phyloP scores from a whole-genome alignment of 2,888 invertebrate genomes.

The Melolontha melolontha region DNA sequence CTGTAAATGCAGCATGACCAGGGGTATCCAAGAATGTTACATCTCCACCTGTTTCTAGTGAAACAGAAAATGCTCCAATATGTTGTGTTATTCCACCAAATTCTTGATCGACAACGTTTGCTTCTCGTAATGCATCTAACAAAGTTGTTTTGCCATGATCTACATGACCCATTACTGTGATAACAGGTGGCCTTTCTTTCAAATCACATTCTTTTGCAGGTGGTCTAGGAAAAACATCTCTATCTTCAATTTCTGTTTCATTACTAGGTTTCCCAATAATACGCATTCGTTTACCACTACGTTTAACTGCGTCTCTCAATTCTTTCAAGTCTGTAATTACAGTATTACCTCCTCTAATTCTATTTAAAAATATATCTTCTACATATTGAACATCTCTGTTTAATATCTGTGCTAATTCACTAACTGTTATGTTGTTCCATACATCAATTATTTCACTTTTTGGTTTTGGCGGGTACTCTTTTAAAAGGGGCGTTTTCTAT shows the following conservation, averaged over 20 bases:
- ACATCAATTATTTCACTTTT: constrained; percentile 72
- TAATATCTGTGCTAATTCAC: constrained; percentile 76
- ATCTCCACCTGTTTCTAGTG: constrained; percentile 69
- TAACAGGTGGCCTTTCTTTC: constrained; percentile 87
- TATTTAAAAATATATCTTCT: constrained; percentile 59
- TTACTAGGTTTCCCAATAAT: constrained; percentile 59
- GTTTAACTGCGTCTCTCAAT: constrained; percentile 59
- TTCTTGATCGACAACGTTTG: constrained; percentile 89
- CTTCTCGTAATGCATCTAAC: constrained; percentile 87
- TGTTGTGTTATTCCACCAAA: constrained; percentile 99
- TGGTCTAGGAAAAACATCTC: constrained; percentile 70
- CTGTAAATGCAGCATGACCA: constrained; percentile 96
- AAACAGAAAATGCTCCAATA: constrained; percentile 95
- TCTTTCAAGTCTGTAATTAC: constrained; percentile 58
- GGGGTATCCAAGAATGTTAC: constrained; percentile 99
- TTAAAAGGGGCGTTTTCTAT: constrained; percentile 68
- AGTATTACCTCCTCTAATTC: constrained; percentile 54
- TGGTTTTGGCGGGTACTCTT: constrained; percentile 73
- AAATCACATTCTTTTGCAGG: constrained; percentile 75
- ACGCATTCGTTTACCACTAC: constrained; percentile 61
- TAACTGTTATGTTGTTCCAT: constrained; percentile 86
- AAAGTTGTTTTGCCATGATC: constrained; percentile 99
- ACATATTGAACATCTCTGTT: constrained; percentile 73
- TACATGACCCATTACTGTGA: constrained; percentile 99
- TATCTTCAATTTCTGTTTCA: constrained; percentile 51